Percentiles rank a stretch among this genome's conserved stretches.
These are phyloP conservation scores for Misgurnus anguillicaudatus DNA, from an alignment of 2,113 vertebrate genomes.

Conservation along the genomic window DNA sequence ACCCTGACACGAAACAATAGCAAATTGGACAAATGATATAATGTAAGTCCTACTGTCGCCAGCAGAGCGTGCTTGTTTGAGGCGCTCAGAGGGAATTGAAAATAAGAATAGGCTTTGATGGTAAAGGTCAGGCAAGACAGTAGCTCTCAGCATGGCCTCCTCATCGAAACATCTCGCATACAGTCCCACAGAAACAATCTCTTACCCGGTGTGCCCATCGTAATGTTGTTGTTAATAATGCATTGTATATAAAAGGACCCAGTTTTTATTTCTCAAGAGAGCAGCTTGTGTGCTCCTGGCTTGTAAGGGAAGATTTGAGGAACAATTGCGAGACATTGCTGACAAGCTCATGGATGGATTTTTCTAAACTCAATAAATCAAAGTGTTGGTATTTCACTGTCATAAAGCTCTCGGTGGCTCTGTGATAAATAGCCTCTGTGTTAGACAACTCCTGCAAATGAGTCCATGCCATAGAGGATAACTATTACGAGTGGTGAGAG, in stretches of 20 bases:
- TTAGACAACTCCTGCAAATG: slow-evolving; percentile 81
- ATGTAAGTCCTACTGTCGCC: slow-evolving; percentile 78
- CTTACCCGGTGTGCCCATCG: slow-evolving; percentile 69
- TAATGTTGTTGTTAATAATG: slow-evolving; percentile 67
- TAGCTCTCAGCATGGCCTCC: slow-evolving; percentile 62
- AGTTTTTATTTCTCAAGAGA: slow-evolving; percentile 63
- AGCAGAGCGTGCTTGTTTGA: slow-evolving; percentile 69
- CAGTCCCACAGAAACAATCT: slow-evolving; percentile 59
- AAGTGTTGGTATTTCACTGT: slow-evolving; percentile 77
- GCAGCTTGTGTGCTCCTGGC: slow-evolving; percentile 58
- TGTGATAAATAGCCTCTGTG: slow-evolving; percentile 77
- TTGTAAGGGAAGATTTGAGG: slow-evolving; percentile 65
- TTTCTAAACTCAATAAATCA: slow-evolving; percentile 80
- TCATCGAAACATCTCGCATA: slow-evolving; percentile 58
- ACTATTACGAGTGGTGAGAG: slow-evolving; percentile 80
- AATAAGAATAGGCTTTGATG: slow-evolving; percentile 77
- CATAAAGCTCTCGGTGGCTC: slow-evolving; percentile 71
- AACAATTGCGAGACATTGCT: slow-evolving; percentile 57
- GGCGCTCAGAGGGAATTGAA: slow-evolving; percentile 73
- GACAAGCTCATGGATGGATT: slow-evolving; percentile 56
- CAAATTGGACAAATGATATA: slow-evolving; percentile 84
- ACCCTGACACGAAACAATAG: slow-evolving; percentile 83
- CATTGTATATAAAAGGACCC: slow-evolving; percentile 57
- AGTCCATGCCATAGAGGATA: slow-evolving; percentile 79
- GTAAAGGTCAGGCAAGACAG: slow-evolving; percentile 78